phyloP scores from a whole-genome alignment of 2,888 invertebrate genomes.

The Catocala nupta region DNA sequence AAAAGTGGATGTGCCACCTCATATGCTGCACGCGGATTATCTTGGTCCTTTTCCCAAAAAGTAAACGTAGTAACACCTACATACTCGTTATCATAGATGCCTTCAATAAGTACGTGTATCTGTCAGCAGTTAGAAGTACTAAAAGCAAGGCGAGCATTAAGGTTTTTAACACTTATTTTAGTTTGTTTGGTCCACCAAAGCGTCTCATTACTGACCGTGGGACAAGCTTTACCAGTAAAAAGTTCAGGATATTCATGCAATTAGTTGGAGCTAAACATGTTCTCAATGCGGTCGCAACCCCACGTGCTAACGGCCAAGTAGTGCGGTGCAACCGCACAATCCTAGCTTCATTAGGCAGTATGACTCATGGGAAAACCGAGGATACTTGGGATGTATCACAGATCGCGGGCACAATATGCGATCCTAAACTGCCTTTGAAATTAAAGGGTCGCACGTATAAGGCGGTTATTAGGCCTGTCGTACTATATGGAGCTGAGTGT shows the following conservation, averaged over 20 bases:
- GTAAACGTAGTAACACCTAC: conserved; percentile 19
- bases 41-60: conserved; percentile 61
- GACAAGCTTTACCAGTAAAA: conserved; percentile 11
- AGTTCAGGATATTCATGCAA: conserved; percentile 1
- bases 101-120: conserved; percentile 2
- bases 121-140: conserved; percentile 4
- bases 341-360: conserved; percentile 1
- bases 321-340: conserved; percentile 9
- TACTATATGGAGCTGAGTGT: too few species aligned
- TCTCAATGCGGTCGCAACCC: background rate
- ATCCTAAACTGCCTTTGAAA: too few species aligned
- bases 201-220: conserved; percentile 19
- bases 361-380: conserved; percentile 8
- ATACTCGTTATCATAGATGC: conserved; percentile 6
- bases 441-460: too few species aligned
- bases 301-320: conserved; percentile 3
- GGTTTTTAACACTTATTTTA: background rate
- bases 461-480: too few species aligned
- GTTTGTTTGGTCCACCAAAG: conserved; percentile 9
- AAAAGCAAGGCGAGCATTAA: conserved; percentile 10
- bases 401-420: too few species aligned
- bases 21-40: conserved; percentile 66
- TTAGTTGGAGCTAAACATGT: background rate
- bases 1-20: conserved; percentile 60
- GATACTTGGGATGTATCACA: conserved; percentile 14